A percentile compares a stretch with the other conserved stretches of the same genome.
Evolutionary conservation across 2,888 invertebrate genomes (phyloP).

Genomic region (Drosophila falleni): DNA sequence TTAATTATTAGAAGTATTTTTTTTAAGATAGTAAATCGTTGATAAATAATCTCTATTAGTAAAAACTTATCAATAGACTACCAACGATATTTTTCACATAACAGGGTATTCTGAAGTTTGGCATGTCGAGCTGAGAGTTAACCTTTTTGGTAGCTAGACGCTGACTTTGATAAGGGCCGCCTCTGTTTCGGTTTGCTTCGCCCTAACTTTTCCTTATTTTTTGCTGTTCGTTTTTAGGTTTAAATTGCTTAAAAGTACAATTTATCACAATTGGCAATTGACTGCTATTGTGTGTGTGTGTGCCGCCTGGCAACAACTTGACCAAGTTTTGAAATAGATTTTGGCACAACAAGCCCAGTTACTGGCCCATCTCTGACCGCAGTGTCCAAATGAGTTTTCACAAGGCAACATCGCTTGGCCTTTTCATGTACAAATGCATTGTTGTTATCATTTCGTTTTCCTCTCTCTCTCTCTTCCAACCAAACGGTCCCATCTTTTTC

Average conservation of each 20-base stretch:
- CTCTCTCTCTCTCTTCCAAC: background rate
- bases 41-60: background rate
- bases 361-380: slow-evolving; percentile 34
- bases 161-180: slow-evolving; percentile 65
- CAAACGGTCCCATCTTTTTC: background rate
- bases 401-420: slow-evolving; percentile 21
- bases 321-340: slow-evolving; percentile 53
- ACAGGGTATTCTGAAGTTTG: slow-evolving; percentile 22
- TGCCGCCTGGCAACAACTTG: slow-evolving; percentile 52
- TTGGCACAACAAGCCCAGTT: slow-evolving; percentile 16
- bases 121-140: slow-evolving; percentile 23
- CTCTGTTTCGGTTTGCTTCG: slow-evolving; percentile 32
- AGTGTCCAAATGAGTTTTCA: slow-evolving; percentile 64
- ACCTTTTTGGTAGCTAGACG: slow-evolving; percentile 50
- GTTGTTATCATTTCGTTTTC: slow-evolving; percentile 15
- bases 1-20: too few relatives aligned
- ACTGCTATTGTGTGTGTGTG: slow-evolving; percentile 43
- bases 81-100: background rate
- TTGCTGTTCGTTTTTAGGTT: slow-evolving; percentile 42
- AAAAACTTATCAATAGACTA: background rate
- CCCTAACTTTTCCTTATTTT: slow-evolving; percentile 26
- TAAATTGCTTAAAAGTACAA: slow-evolving; percentile 78
- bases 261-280: slow-evolving; percentile 82
- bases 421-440: slow-evolving; percentile 46
- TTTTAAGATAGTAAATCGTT: too few relatives aligned